Base-by-base conservation (phyloP, 2,888 invertebrate genomes). In the Operophtera brumata region DNA sequence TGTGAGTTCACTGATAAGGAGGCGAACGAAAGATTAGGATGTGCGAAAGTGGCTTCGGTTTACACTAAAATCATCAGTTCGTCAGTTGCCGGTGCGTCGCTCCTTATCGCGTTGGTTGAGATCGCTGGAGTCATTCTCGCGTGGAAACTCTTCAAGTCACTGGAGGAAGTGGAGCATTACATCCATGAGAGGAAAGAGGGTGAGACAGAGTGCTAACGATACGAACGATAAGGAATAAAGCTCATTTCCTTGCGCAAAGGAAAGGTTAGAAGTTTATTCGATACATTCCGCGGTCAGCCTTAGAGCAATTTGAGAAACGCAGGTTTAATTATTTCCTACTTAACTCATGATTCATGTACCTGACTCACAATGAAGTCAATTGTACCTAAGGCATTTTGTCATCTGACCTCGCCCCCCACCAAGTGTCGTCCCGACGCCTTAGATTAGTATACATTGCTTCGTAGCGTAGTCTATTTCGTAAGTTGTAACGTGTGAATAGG, bases 1-100 rank as follows among this genome's bases (percentile, higher is more conserved):
- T 90, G 90, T 48, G 89, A 89, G 41, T 89, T 90, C 62, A 90
- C 90, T 0, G 89, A 90, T 46, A 90, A 90, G 64, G 90, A 90
- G 64, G 90, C 90, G 0, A 90, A 90, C 54, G 90, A 90, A 54
- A 73, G 89, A 65, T 65, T 89, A 37, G 90, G 90, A 37, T 90
- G 89, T 76, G 88, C 89, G 61, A 89, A 89, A 74, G 90, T 90
- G 53, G 90, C 90, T 0, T 67, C 89, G n/a, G 90, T 88, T 14
- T 90, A 90, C 61, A 85, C 87, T 0, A 89, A 89, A 70, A 90
- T 90, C 47, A 88, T 90, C 62, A 87, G 86, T 55, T 88, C 89
- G 0, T 86, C 86, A 0, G 77, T 90, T 0, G 89, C 88, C 7
- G 89, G 86, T 10, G 84, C 85, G 32, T 86, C 88, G 0, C 62